phyloP scores from a whole-genome alignment of 2,113 vertebrate species.

The Tenebrosternarchus preto region DNA sequence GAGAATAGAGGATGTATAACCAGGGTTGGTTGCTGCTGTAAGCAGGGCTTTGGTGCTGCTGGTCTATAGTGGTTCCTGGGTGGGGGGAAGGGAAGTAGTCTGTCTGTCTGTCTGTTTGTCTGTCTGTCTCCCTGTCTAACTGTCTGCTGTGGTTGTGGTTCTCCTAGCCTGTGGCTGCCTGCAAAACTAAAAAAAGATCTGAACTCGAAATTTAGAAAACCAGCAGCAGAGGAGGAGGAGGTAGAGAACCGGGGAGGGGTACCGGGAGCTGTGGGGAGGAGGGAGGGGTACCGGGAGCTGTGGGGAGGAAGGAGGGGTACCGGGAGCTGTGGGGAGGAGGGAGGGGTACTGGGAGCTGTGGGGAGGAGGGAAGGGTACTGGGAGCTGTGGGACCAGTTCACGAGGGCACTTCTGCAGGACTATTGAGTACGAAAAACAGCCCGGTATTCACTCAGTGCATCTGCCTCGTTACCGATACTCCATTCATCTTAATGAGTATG shows the following conservation, averaged over 20 bases:
- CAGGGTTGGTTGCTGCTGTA: too few relatives aligned
- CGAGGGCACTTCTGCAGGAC: constrained; percentile 30
- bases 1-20: neutral
- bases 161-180: constrained; percentile 43
- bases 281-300: too few relatives aligned
- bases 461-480: constrained; percentile 29
- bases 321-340: too few relatives aligned
- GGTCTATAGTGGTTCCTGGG: constrained; percentile 36
- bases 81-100: constrained; percentile 44
- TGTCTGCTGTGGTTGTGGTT: constrained; percentile 57
- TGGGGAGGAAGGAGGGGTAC: too few relatives aligned
- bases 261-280: too few relatives aligned
- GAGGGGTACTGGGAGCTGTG: too few relatives aligned
- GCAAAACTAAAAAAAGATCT: constrained; percentile 48
- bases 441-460: constrained; percentile 8
- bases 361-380: too few relatives aligned
- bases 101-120: constrained; percentile 23
- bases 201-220: constrained; percentile 53
- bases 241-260: neutral
- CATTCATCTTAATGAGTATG: constrained; percentile 37
- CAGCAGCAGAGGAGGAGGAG: constrained; percentile 39
- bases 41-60: constrained; percentile 2
- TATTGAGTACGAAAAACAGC: neutral
- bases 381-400: constrained; percentile 34
- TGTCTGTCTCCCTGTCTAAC: constrained; percentile 38